Percentiles rank a stretch among this genome's conserved stretches.
Evolutionary conservation across 2,888 invertebrate genomes (phyloP).

Genomic region (Digitonthophagus gazella): DNA sequence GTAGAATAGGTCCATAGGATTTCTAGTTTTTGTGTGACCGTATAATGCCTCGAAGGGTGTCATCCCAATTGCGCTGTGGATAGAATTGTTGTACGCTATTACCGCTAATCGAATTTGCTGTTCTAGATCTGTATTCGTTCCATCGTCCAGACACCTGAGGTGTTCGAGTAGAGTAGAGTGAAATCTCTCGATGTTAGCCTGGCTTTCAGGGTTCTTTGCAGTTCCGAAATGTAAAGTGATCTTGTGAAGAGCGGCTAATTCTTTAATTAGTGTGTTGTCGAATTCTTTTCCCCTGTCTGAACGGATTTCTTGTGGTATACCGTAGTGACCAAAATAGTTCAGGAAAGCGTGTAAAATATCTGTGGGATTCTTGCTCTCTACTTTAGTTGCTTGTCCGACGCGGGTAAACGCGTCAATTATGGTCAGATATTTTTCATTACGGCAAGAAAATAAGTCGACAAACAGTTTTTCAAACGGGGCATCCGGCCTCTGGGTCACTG

Average conservation of each 20-base stretch:
- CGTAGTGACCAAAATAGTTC: slow-evolving; percentile 18
- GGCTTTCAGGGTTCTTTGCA: too few relatives aligned
- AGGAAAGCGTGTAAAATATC: slow-evolving; percentile 20
- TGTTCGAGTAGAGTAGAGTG: slow-evolving; percentile 21
- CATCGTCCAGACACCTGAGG: slow-evolving; percentile 12
- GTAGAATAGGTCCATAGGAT: slow-evolving; percentile 20
- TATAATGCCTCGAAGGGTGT: slow-evolving; percentile 18
- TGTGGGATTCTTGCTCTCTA: slow-evolving; percentile 19
- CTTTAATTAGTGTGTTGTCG: slow-evolving; percentile 12
- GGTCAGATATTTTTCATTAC: slow-evolving; percentile 15
- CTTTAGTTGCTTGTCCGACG: slow-evolving; percentile 17
- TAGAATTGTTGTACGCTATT: slow-evolving; percentile 18
- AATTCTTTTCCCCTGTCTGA: slow-evolving; percentile 17
- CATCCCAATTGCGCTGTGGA: slow-evolving; percentile 10
- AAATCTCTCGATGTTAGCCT: slow-evolving; percentile 17
- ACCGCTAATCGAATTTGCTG: background rate
- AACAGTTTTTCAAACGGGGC: slow-evolving; percentile 15
- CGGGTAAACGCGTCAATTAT: slow-evolving; percentile 19
- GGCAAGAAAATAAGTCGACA: slow-evolving; percentile 2
- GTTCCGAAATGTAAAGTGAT: too few relatives aligned
- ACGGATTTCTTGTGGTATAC: slow-evolving; percentile 21
- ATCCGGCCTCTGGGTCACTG: slow-evolving; percentile 4
- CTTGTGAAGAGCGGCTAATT: slow-evolving; percentile 12
- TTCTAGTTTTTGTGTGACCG: slow-evolving; percentile 16
- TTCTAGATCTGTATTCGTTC: background rate